Percentiles rank a stretch among this genome's conserved stretches.
These are phyloP conservation scores for Helarctos malayanus DNA, from an alignment of 2,797 vertebrate species.

Conservation along the genomic window DNA sequence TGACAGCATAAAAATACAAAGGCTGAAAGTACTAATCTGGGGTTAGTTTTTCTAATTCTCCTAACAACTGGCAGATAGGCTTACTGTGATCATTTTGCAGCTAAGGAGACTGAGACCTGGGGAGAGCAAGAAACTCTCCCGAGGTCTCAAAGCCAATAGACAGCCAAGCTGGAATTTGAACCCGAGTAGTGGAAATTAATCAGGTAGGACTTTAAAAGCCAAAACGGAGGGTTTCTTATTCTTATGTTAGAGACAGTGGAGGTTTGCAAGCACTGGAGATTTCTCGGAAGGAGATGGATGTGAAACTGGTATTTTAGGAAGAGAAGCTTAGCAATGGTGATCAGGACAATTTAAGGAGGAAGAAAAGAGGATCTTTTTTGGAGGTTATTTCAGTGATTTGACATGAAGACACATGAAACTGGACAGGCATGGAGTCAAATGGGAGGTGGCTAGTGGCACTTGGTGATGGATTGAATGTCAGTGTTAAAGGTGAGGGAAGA, in stretches of 20 bases:
- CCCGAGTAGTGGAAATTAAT: background rate
- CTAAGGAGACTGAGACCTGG: background rate
- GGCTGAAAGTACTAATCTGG: background rate
- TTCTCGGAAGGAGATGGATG: background rate
- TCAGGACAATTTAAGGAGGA: background rate
- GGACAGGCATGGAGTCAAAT: background rate
- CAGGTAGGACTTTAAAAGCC: slow-evolving; percentile 3
- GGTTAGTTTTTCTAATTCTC: slow-evolving; percentile 19
- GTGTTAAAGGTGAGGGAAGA: background rate
- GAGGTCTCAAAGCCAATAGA: background rate
- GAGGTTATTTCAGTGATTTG: background rate
- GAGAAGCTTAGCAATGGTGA: background rate
- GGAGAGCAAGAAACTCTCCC: background rate
- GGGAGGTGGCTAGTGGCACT: background rate
- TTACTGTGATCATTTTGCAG: background rate
- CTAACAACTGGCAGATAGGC: background rate
- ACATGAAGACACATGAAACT: background rate
- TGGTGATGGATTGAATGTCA: background rate
- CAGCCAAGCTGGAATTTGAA: background rate
- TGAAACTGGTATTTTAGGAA: slow-evolving; percentile 38
- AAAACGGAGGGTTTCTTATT: background rate
- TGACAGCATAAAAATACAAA: background rate
- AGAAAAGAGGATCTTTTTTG: slow-evolving; percentile 36
- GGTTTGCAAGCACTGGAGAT: background rate
- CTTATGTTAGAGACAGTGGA: background rate